These are phyloP conservation scores for Romanogobio albipinnatus DNA, from an alignment of 2,113 vertebrate species.

Conservation along the genomic window DNA sequence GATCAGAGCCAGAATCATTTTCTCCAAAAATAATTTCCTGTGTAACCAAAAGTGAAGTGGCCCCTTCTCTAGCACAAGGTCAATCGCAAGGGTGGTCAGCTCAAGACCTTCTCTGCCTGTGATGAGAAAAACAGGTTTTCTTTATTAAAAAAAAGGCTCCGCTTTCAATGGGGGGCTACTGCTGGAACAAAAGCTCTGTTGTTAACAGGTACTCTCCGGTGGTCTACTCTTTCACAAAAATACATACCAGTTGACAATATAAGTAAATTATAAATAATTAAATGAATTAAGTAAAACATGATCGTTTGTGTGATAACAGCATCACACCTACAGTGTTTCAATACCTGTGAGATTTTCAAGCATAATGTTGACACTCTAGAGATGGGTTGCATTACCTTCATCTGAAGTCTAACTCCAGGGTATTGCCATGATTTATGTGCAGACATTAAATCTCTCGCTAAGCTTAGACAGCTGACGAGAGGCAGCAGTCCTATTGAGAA, in stretches of 20 bases:
- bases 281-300: constrained; percentile 11
- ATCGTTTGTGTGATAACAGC: background rate
- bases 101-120: constrained; percentile 13
- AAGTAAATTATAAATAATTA: background rate
- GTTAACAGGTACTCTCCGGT: constrained; percentile 17
- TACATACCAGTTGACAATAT: background rate
- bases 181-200: constrained; percentile 40
- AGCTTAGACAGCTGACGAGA: background rate
- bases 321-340: background rate
- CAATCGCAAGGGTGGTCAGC: constrained; percentile 9
- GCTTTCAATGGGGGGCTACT: constrained; percentile 37
- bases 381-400: background rate
- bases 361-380: background rate
- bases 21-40: background rate
- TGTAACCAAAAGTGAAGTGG: background rate
- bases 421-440: constrained; percentile 8
- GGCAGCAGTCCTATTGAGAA: background rate
- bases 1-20: background rate
- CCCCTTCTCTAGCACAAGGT: background rate
- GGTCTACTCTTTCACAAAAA: constrained; percentile 19
- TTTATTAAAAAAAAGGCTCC: constrained; percentile 35
- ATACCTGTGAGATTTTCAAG: background rate
- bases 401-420: background rate
- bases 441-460: background rate
- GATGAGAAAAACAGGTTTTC: constrained; percentile 46